Conservation (phyloP, 2,888 invertebrate genomes). For the Drosophila limbata region DNA sequence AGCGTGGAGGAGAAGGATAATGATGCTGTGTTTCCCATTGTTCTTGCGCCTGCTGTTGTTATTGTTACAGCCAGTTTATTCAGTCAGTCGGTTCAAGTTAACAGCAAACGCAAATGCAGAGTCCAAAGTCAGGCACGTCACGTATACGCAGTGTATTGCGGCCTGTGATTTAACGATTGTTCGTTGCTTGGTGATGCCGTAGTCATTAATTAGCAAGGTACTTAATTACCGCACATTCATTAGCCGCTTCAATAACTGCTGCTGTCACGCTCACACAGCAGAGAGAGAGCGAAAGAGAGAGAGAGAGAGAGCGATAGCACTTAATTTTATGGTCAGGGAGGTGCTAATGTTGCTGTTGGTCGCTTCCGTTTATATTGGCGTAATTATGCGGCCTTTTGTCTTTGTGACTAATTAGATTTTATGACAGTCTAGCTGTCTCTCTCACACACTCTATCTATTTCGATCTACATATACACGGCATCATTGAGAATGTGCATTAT, state of each 20-base stretch:
- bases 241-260: slow-evolving; percentile 77
- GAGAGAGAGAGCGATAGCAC: slow-evolving; percentile 11
- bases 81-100: slow-evolving; percentile 66
- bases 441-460: not conserved
- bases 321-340: slow-evolving; percentile 68
- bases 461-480: not conserved
- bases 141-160: slow-evolving; percentile 72
- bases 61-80: slow-evolving; percentile 47
- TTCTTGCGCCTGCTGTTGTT: slow-evolving; percentile 26
- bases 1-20: slow-evolving; percentile 60
- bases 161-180: slow-evolving; percentile 63
- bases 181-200: slow-evolving; percentile 59
- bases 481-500: slow-evolving; percentile 36
- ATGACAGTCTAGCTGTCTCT: slow-evolving; percentile 43
- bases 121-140: slow-evolving; percentile 37
- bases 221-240: slow-evolving; percentile 85
- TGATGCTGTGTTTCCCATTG: slow-evolving; percentile 67
- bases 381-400: slow-evolving; percentile 81
- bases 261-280: slow-evolving; percentile 23
- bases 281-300: not conserved
- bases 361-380: slow-evolving; percentile 67
- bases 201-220: slow-evolving; percentile 85
- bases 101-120: slow-evolving; percentile 31
- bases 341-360: slow-evolving; percentile 67
- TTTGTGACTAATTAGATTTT: slow-evolving; percentile 77